phyloP scores from a whole-genome alignment of 2,113 vertebrate species.

The Isichthys henryi region DNA sequence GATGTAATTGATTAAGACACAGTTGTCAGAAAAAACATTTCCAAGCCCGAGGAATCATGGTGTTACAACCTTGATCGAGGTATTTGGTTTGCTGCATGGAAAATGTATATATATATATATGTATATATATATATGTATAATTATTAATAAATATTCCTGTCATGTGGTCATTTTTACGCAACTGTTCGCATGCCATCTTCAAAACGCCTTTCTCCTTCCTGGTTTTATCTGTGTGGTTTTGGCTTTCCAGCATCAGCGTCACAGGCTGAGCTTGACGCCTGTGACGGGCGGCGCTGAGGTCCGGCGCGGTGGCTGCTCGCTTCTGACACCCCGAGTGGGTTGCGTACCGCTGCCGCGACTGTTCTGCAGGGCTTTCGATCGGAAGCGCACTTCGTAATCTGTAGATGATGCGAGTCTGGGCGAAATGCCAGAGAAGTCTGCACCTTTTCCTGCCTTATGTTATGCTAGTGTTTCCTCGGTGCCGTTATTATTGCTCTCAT shows the following conservation, averaged over 20 bases:
- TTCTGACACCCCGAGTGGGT: constrained; percentile 46
- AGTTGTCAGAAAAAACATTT: neutral
- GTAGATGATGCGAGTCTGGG: neutral
- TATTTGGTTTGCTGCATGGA: neutral
- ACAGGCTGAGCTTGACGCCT: constrained; percentile 43
- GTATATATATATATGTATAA: neutral
- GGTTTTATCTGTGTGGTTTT: constrained; percentile 36
- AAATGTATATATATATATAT: neutral
- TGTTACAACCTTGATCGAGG: neutral
- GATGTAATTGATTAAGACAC: neutral
- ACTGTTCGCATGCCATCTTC: constrained; percentile 31
- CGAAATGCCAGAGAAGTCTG: neutral
- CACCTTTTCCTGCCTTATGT: neutral
- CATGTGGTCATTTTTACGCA: constrained; percentile 35
- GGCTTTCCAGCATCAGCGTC: constrained; percentile 40
- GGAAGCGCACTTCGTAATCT: constrained; percentile 6
- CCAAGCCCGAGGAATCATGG: neutral
- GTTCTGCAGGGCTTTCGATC: constrained; percentile 36
- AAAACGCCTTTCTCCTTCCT: constrained; percentile 46
- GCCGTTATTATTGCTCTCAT: neutral
- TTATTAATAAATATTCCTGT: constrained; percentile 5
- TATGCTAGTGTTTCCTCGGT: neutral
- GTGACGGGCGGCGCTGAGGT: constrained; percentile 44
- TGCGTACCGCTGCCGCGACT: constrained; percentile 32
- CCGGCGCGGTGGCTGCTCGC: constrained; percentile 49